These are phyloP conservation scores for Drosophila basisetae DNA, from an alignment of 2,888 invertebrate genomes.

Conservation along the genomic window DNA sequence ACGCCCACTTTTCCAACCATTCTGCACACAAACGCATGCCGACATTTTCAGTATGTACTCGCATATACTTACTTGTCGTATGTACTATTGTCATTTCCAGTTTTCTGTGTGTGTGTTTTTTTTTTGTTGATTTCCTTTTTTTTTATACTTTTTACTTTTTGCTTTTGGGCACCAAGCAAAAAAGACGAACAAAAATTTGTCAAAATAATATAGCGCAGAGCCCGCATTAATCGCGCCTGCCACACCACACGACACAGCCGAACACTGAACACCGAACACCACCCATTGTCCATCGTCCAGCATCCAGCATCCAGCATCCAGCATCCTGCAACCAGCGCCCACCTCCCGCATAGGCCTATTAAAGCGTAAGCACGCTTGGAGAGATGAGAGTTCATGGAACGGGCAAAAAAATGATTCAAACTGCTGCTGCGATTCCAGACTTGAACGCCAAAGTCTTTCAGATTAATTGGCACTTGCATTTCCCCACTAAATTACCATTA, in stretches of 20 bases:
- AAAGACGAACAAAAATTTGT: slow-evolving; percentile 50
- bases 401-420: slow-evolving; percentile 3
- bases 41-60: slow-evolving; percentile 42
- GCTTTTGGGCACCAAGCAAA: slow-evolving; percentile 22
- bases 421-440: slow-evolving; percentile 5
- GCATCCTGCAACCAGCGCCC: background rate
- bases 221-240: slow-evolving; percentile 48
- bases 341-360: slow-evolving; percentile 40
- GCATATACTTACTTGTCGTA: slow-evolving; percentile 34
- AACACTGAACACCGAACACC: too few species aligned
- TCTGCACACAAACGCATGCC: slow-evolving; percentile 27
- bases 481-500: background rate
- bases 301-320: background rate
- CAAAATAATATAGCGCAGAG: slow-evolving; percentile 60
- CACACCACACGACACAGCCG: background rate
- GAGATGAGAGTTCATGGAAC: slow-evolving; percentile 2
- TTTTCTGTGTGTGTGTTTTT: slow-evolving; percentile 5
- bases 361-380: slow-evolving; percentile 38
- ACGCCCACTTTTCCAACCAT: background rate
- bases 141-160: slow-evolving; percentile 10
- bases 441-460: background rate
- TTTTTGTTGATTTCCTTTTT: slow-evolving; percentile 25
- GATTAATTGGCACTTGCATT: slow-evolving; percentile 9
- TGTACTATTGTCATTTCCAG: slow-evolving; percentile 23
- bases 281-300: background rate